These are phyloP conservation scores for Ochropacha duplaris DNA, from an alignment of 2,888 invertebrate genomes.

Conservation along the genomic window DNA sequence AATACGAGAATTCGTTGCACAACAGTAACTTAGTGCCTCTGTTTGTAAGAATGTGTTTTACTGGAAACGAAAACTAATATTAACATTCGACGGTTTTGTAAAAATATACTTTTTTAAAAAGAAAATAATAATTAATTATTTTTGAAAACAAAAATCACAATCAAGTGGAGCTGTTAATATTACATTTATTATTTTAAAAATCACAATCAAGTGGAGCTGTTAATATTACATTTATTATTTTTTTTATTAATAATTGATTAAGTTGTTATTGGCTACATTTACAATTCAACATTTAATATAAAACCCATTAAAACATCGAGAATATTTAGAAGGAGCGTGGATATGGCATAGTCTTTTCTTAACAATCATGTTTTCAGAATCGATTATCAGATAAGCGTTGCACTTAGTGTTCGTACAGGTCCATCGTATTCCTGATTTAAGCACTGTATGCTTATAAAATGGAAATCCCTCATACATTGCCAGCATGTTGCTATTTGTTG, in stretches of 20 bases:
- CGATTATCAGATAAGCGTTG: conserved; percentile 11
- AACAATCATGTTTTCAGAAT: conserved; percentile 7
- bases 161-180: too few species aligned
- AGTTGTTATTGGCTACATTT: too few species aligned
- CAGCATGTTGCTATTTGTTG: background rate
- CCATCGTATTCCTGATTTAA: background rate
- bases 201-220: too few species aligned
- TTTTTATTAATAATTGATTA: too few species aligned
- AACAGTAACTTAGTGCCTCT: conserved; percentile 7
- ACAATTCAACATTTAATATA: background rate
- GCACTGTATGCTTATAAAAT: background rate
- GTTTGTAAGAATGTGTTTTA: conserved; percentile 4
- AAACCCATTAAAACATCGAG: conserved; percentile 2
- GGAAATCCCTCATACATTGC: background rate
- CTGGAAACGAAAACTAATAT: background rate
- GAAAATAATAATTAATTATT: too few species aligned
- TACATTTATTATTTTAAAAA: too few species aligned
- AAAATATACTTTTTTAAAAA: too few species aligned
- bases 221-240: too few species aligned
- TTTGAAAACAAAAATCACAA: too few species aligned
- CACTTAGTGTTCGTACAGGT: background rate
- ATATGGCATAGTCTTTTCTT: conserved; percentile 14
- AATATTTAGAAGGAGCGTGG: conserved; percentile 12
- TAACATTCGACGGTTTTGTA: too few species aligned
- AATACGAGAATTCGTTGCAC: conserved; percentile 29